Conservation (phyloP, 2,797 vertebrate species). For the Uromys caudimaculatus region DNA sequence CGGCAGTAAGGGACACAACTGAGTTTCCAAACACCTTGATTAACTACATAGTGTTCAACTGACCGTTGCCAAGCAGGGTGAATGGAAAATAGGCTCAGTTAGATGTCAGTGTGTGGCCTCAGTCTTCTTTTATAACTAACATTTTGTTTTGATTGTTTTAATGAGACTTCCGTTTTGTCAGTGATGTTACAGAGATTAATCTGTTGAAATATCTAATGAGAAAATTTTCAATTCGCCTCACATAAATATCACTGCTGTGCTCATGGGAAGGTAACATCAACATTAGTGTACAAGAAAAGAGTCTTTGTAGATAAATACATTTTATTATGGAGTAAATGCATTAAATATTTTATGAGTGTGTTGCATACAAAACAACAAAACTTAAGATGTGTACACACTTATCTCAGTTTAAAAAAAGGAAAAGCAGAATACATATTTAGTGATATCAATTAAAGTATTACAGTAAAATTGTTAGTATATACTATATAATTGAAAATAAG, state of each 20-base stretch:
- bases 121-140: conserved; percentile 5
- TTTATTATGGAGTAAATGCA: neutral
- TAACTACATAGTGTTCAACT: neutral
- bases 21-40: neutral
- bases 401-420: neutral
- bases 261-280: neutral
- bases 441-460: neutral
- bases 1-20: neutral
- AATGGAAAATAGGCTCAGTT: neutral
- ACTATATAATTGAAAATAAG: neutral
- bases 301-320: neutral
- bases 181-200: neutral
- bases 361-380: neutral
- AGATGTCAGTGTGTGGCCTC: fast-evolving
- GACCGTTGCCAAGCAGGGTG: conserved; percentile 41
- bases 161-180: neutral
- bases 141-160: neutral
- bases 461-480: neutral
- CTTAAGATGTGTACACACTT: neutral
- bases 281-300: neutral
- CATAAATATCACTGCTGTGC: neutral
- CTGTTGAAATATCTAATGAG: neutral
- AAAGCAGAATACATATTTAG: neutral
- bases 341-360: neutral
- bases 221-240: neutral